Percentiles rank a stretch among this genome's conserved stretches.
These are phyloP conservation scores for Leptothorax acervorum DNA, from an alignment of 2,888 invertebrate species.

Conservation along the genomic window DNA sequence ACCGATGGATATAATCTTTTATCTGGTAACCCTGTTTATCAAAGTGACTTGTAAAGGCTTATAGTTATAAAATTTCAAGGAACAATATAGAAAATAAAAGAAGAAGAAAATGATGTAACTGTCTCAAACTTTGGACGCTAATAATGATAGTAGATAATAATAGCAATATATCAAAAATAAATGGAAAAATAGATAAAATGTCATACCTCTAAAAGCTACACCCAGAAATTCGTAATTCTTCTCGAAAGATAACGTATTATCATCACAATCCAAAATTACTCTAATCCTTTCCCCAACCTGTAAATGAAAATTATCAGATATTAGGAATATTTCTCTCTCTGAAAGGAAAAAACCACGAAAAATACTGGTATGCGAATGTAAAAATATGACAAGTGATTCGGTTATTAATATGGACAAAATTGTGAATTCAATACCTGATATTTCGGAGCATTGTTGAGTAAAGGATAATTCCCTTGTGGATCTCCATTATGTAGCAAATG, in stretches of 20 bases:
- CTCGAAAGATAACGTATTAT: constrained; percentile 98
- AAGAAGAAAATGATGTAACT: not conserved
- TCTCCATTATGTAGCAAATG: constrained; percentile 98
- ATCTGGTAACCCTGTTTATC: constrained; percentile 93
- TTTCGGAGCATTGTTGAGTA: constrained; percentile 98
- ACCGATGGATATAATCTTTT: constrained; percentile 97
- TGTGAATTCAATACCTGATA: constrained; percentile 92
- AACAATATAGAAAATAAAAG: not conserved
- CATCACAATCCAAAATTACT: constrained; percentile 99
- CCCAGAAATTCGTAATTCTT: constrained; percentile 99
- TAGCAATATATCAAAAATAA: not conserved
- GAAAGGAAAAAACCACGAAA: too few species aligned
- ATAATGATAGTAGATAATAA: not conserved
- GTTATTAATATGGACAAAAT: not conserved
- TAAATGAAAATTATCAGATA: constrained; percentile 74
- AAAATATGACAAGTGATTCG: not conserved
- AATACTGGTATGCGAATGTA: not conserved
- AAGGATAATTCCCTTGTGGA: constrained; percentile 96
- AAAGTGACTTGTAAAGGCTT: constrained; percentile 65
- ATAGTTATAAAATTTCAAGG: not conserved
- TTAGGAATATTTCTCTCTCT: not conserved
- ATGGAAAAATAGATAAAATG: constrained; percentile 43
- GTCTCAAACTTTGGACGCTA: not conserved
- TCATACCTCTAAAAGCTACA: constrained; percentile 96
- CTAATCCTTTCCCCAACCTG: constrained; percentile 98